phyloP scores from a whole-genome alignment of 23 tunicate genomes.

The Pegea sp. region DNA sequence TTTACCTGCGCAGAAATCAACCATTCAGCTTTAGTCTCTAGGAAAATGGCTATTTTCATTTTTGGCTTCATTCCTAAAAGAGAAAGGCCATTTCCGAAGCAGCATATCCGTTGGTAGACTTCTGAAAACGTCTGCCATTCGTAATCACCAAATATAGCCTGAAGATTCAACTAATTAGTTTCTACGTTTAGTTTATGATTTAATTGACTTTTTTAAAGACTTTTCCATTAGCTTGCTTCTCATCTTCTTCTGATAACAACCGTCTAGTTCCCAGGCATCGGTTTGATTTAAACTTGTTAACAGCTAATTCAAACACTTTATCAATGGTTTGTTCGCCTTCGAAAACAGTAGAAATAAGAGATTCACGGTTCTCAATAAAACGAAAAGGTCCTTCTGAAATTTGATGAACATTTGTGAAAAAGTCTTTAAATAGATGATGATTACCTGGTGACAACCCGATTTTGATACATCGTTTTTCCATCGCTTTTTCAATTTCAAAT shows the following conservation, averaged over 20 bases:
- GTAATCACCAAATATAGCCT: constrained; percentile 84
- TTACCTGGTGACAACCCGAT: too few species aligned
- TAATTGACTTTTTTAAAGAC: constrained; percentile 51
- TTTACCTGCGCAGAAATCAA: constrained; percentile 56
- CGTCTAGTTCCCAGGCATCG: constrained; percentile 70
- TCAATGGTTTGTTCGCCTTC: constrained; percentile 25
- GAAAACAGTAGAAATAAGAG: constrained; percentile 9
- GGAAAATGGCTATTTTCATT: constrained; percentile 66
- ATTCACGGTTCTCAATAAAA: constrained; percentile 20
- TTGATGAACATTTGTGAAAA: too few species aligned
- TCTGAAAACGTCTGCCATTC: constrained; percentile 38
- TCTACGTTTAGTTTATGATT: background rate
- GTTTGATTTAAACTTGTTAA: constrained; percentile 7
- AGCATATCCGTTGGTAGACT: constrained; percentile 23
- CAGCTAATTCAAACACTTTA: constrained; percentile 34
- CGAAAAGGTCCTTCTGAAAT: constrained; percentile 32
- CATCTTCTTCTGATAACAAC: constrained; percentile 70
- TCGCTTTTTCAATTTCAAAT: background rate
- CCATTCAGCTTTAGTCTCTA: constrained; percentile 98
- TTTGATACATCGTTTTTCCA: too few species aligned
- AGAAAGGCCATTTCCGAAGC: constrained; percentile 41
- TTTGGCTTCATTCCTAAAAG: constrained; percentile 21
- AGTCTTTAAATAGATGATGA: too few species aligned
- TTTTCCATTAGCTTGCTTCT: constrained; percentile 75
- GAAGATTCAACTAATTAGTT: background rate